Evolutionary conservation across 1,140 invertebrate species (phyloP), one percentile per base, ranked within the genome.

Genomic region (Leucophenga varia): DNA sequence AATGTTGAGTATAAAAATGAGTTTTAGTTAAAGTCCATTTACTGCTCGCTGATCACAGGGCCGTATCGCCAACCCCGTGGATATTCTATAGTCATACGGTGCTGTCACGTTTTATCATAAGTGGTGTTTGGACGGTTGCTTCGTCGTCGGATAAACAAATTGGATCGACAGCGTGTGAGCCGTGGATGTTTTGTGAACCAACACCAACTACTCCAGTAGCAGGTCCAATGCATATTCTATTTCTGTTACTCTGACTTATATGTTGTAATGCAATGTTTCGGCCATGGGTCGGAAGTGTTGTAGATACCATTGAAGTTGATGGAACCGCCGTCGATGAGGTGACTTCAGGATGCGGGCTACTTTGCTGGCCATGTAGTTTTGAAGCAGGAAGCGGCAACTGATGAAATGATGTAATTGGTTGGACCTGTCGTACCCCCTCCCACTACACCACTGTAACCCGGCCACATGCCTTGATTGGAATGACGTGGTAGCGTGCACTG

Each of bases 41-140:
- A n/a, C n/a, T n/a, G n/a, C 19, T 28, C 4, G 10, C n/a, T 57
- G 36, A 43, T 74, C 69, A 74, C 65, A 74, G 72, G 60, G 64
- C 54, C 39, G 61, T 61, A 31, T 69, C 55, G 37, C 44, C 39
- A 34, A 68, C 69, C 61, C 72, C 52, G 59, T 72, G 69, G 38
- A 42, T 59, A 37, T 64, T 69, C 59, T 75, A 75, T 67, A 75
- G 79, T 80, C 79, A 80, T 74, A 81, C 79, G 46, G 79, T 80
- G 57, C 79, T 80, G 54, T 80, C 79, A n/a, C 78, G 68, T 61
- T 81, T 81, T 45, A 79, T 61, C 77, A 80, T 79, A 41, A 80
- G 68, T 12, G 79, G 79, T 47, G 79, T 80, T 64, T 80, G 77
- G 41, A 74, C 75, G 42, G 77, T 77, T 19, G 72, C 74, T 59